Base-by-base conservation (phyloP, 1,140 invertebrate genomes). In the Armadillidium nasatum region DNA sequence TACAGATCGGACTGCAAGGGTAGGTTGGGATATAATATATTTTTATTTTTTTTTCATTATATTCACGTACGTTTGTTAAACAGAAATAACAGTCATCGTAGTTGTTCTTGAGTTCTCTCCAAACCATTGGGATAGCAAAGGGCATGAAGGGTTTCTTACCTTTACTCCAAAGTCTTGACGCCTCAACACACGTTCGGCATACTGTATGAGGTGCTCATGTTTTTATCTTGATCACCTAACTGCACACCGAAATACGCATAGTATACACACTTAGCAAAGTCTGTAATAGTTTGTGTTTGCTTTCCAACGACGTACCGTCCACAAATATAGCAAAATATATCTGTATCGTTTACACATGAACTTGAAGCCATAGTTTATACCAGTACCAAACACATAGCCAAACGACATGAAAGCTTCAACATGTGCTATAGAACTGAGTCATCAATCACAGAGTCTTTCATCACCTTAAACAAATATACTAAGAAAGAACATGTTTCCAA, bases 151-250 rank as follows among this genome's bases (percentile, higher is more conserved):
- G n/a, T 44, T 76, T 80, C 77, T 73, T 79, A 44, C 75, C 77
- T 44, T 81, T 80, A 71, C 67, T 78, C 79, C 79, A 82, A 33
- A 78, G 68, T 23, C 79, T 67, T 60, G 82, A 76, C 23, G 70
- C 45, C 33, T 81, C 79, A 23, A 75, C 68, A 74, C 75, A 82
- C 13, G 44, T 70, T 44, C 75, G 75, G 73, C 81, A 82, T 19
- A 80, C 75, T 54, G 76, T 80, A 75, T 79, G 68, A 60, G 78
- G 77, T 22, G 76, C 71, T 77, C 80, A 80, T 74, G 77, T 33
- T 67, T n/a, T 82, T 83, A 77, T 80, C 77, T 78, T 79, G 72
- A 82, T 83, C 80, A 75, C 80, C 69, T 76, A 83, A 76, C 79
- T 83, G 45, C 77, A 79, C 10, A 44, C 81, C 72, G 76, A 81